Conservation (phyloP, 2,888 invertebrate species). For the Perithous albicinctus region DNA sequence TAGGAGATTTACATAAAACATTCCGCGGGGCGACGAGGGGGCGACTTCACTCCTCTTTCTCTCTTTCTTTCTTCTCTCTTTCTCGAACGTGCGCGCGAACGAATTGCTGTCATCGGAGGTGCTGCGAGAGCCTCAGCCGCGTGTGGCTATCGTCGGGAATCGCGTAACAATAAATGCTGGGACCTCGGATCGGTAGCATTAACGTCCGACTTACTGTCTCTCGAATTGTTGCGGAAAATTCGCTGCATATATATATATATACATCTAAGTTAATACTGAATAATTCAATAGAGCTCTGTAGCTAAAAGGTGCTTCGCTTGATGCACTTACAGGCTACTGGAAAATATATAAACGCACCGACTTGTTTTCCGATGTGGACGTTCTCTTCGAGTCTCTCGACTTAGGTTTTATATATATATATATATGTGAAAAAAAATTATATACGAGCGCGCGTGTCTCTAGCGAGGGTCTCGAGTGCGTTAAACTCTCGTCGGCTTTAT, state of each 20-base stretch:
- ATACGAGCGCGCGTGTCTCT: slow-evolving; percentile 52
- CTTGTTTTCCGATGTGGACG: slow-evolving; percentile 27
- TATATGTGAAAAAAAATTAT: slow-evolving; percentile 53
- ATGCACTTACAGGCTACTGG: slow-evolving; percentile 34
- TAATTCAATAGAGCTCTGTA: slow-evolving; percentile 46
- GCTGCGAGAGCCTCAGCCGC: slow-evolving; percentile 53
- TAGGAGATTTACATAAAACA: slow-evolving; percentile 81
- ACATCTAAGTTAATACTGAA: slow-evolving; percentile 21
- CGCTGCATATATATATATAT: background rate
- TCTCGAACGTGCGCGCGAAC: slow-evolving; percentile 33
- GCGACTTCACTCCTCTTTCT: no score
- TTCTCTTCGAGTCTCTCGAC: background rate
- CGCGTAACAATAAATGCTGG: slow-evolving; percentile 72
- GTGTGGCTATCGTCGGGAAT: slow-evolving; percentile 60
- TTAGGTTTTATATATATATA: background rate
- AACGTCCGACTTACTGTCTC: background rate
- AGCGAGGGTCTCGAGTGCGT: slow-evolving; percentile 46
- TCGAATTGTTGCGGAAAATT: slow-evolving; percentile 26
- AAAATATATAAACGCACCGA: slow-evolving; percentile 55
- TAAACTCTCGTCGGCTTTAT: slow-evolving; percentile 28
- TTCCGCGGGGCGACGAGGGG: slow-evolving; percentile 67
- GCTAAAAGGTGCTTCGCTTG: background rate
- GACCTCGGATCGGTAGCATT: slow-evolving; percentile 7
- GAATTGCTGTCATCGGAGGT: slow-evolving; percentile 73
- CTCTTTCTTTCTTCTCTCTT: no score